These are phyloP conservation scores for Neuroterus valhalla DNA, from an alignment of 1,140 invertebrate genomes.

Conservation along the genomic window DNA sequence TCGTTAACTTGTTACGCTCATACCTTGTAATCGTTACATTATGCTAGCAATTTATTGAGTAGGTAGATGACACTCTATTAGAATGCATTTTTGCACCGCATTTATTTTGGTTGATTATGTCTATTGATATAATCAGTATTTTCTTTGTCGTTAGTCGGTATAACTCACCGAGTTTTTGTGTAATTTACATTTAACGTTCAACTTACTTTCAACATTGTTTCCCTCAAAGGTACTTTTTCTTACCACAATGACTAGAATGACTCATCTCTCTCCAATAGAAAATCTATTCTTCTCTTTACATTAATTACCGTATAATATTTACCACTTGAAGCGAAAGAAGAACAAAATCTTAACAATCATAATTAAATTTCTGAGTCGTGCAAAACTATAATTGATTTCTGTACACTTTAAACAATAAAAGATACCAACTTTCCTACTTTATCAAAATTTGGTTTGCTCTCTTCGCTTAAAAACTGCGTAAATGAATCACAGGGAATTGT, in stretches of 20 bases:
- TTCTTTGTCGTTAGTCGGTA: conserved; percentile 14
- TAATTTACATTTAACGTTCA: conserved; percentile 18
- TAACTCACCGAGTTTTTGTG: conserved; percentile 27
- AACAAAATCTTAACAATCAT: background rate
- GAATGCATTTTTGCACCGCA: conserved; percentile 40
- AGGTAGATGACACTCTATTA: conserved; percentile 63
- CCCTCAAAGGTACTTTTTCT: conserved; percentile 29
- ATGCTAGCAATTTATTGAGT: conserved; percentile 62
- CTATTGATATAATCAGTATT: conserved; percentile 28
- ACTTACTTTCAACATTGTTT: conserved; percentile 27
- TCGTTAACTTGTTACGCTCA: conserved; percentile 64
- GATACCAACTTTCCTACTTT: too few species aligned
- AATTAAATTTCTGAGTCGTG: background rate
- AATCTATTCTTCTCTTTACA: conserved; percentile 27
- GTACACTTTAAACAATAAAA: background rate
- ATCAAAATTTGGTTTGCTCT: too few species aligned
- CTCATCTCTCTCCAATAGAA: conserved; percentile 27
- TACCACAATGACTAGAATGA: conserved; percentile 30
- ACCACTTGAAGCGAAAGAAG: conserved; percentile 7
- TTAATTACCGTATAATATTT: conserved; percentile 15
- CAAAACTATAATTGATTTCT: background rate
- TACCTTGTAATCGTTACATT: conserved; percentile 60
- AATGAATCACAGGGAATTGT: conserved; percentile 43
- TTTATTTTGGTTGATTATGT: conserved; percentile 30
- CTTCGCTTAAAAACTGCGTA: background rate